Base-by-base conservation (phyloP, 2,797 vertebrate genomes). In the Fistularia tabacaria region DNA sequence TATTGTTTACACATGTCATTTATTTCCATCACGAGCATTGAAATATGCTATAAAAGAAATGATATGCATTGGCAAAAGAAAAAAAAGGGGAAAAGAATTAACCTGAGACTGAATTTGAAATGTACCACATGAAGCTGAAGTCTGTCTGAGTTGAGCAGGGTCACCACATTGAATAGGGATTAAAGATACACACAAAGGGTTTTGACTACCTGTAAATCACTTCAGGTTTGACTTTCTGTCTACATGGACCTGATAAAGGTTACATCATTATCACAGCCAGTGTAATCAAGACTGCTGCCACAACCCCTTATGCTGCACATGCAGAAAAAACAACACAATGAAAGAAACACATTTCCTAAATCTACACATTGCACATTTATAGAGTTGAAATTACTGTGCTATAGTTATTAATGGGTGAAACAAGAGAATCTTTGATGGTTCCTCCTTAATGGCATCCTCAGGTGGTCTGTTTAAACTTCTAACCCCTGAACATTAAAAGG, bases 401-500 rank as follows among this genome's bases (percentile, higher is more conserved):
- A 25, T 3, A 25, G 25, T 25, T 25, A 25, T 3, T 25, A 13
- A 59, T 9, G 8, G 54, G 14, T 43, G 7, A 10, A 47, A 43
- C 47, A 44, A 10, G 53, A n/a, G n/a, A n/a, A n/a, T n/a, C n/a
- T n/a, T n/a, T n/a, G n/a, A n/a, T n/a, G n/a, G n/a, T n/a, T n/a
- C n/a, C n/a, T n/a, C n/a, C n/a, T n/a, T n/a, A n/a, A n/a, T n/a
- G n/a, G n/a, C n/a, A n/a, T 66, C 53, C 50, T 52, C 44, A 0
- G 53, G 58, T 41, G 53, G 58, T 41, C 71, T 48, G 55, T 44
- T 63, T 75, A 4, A 74, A 71, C 52, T 59, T 54, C 57, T 48
- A 56, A 78, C 78, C 75, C 64, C 38, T 6, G 15, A 54, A 74
- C 58, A 60, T 61, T 58, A 64, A 79, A 77, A 10, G 62, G 14